Evolutionary conservation across 2,797 vertebrate genomes (phyloP).

Genomic region (Pterois miles): DNA sequence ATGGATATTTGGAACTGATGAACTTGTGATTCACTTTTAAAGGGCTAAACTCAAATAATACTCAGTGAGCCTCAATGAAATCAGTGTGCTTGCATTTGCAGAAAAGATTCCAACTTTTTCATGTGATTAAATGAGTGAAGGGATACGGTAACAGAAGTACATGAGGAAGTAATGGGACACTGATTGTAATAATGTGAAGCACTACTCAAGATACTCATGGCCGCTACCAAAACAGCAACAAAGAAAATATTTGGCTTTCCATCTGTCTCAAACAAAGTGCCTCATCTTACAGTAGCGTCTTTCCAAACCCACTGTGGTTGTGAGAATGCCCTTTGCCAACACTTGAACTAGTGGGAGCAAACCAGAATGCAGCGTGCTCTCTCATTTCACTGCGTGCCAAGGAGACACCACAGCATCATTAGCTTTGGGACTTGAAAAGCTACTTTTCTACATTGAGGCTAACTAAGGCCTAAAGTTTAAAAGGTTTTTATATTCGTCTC

Average conservation of each 20-base stretch:
- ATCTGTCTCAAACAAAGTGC: constrained; percentile 48
- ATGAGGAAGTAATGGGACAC: background rate
- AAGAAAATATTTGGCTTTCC: constrained; percentile 59
- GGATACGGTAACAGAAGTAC: background rate
- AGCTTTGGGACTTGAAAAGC: constrained; percentile 26
- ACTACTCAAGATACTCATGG: background rate
- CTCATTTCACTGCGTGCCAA: constrained; percentile 41
- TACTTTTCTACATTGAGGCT: constrained; percentile 24
- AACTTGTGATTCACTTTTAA: constrained; percentile 7
- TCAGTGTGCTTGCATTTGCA: background rate
- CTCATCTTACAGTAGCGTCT: constrained; percentile 39
- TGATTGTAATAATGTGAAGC: background rate
- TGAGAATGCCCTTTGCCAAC: constrained; percentile 50
- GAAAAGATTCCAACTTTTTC: background rate
- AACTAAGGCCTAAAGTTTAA: constrained; percentile 9
- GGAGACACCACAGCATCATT: constrained; percentile 58
- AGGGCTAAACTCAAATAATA: background rate
- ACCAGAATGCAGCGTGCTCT: constrained; percentile 35
- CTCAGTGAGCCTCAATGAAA: background rate
- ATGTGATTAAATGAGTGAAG: background rate
- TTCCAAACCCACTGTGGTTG: constrained; percentile 63
- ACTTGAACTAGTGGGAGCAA: constrained; percentile 44
- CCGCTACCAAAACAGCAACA: constrained; percentile 37
- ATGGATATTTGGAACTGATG: background rate
- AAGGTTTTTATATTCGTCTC: constrained; percentile 5